These are phyloP conservation scores for Smittia sp. DNA, from an alignment of 2,888 invertebrate genomes.

Conservation along the genomic window DNA sequence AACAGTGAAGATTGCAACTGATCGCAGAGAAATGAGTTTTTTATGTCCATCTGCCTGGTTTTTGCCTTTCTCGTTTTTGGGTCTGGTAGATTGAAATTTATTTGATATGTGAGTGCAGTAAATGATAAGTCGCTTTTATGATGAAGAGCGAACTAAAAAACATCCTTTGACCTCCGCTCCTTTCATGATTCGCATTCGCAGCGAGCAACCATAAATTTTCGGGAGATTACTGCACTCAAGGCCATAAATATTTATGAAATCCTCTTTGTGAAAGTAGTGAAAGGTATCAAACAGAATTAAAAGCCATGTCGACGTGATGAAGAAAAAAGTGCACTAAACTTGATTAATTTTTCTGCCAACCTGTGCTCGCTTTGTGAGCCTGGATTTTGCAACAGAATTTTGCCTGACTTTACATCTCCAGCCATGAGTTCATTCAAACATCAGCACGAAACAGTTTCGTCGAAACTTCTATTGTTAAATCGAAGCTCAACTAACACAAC, in stretches of 20 bases:
- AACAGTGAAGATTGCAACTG: neutral
- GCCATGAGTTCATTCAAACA: too few species aligned
- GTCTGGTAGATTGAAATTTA: conserved; percentile 10
- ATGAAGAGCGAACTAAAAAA: neutral
- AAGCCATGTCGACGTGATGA: neutral
- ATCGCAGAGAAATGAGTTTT: neutral
- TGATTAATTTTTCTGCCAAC: neutral
- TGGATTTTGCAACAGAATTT: too few species aligned
- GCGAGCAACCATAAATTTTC: conserved; percentile 6
- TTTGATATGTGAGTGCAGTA: conserved; percentile 5
- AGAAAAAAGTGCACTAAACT: neutral
- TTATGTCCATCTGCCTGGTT: neutral
- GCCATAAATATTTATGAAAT: conserved; percentile 21
- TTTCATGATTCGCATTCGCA: conserved; percentile 5
- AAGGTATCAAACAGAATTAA: neutral
- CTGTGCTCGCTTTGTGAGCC: too few species aligned
- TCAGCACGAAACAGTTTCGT: neutral
- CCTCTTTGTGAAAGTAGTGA: neutral
- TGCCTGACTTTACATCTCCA: too few species aligned
- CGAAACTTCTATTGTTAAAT: neutral
- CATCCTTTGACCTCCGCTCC: neutral
- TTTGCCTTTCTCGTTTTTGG: neutral
- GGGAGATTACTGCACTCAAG: neutral
- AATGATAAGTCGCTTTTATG: conserved; percentile 25
- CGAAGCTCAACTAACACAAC: neutral